phyloP scores from a whole-genome alignment of 1,140 invertebrate genomes.

The Drosophila auraria region DNA sequence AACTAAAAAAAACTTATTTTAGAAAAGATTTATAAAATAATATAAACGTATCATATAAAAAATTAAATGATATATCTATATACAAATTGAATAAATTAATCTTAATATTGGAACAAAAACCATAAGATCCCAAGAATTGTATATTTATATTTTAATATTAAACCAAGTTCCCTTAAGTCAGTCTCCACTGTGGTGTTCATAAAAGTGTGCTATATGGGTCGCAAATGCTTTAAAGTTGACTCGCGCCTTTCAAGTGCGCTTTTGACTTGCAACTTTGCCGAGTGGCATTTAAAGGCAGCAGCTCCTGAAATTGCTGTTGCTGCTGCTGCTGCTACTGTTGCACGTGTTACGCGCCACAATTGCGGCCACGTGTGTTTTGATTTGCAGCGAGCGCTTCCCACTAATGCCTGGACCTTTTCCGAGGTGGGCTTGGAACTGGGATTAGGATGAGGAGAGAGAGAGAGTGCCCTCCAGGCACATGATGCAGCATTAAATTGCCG shows the following conservation, averaged over 20 bases:
- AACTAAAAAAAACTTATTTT: too few relatives aligned
- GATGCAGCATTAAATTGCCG: slow-evolving; percentile 85
- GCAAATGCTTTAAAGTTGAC: slow-evolving; percentile 67
- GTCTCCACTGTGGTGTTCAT: slow-evolving; percentile 18
- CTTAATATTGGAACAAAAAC: too few relatives aligned
- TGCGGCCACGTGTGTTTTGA: slow-evolving; percentile 85
- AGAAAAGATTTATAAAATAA: not conserved
- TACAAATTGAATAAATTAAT: too few relatives aligned
- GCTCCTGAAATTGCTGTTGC: slow-evolving; percentile 14
- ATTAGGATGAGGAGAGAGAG: slow-evolving; percentile 22
- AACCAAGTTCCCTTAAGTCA: not conserved
- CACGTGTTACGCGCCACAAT: slow-evolving; percentile 83
- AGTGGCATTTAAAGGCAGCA: slow-evolving; percentile 57
- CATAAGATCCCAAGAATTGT: too few relatives aligned
- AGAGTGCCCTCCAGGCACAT: slow-evolving; percentile 75
- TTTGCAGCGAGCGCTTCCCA: slow-evolving; percentile 79
- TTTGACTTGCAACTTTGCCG: slow-evolving; percentile 72
- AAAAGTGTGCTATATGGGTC: slow-evolving; percentile 47
- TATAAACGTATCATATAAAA: too few relatives aligned
- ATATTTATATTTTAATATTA: too few relatives aligned
- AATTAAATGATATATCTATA: too few relatives aligned
- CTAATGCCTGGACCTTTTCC: slow-evolving; percentile 58
- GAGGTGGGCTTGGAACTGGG: slow-evolving; percentile 14
- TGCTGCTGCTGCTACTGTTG: slow-evolving; percentile 52
- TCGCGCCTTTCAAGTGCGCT: slow-evolving; percentile 74